Percentiles rank a stretch among this genome's conserved stretches.
Evolutionary conservation across 2,888 invertebrate genomes (phyloP).

Genomic region (Pterostichus madidus): DNA sequence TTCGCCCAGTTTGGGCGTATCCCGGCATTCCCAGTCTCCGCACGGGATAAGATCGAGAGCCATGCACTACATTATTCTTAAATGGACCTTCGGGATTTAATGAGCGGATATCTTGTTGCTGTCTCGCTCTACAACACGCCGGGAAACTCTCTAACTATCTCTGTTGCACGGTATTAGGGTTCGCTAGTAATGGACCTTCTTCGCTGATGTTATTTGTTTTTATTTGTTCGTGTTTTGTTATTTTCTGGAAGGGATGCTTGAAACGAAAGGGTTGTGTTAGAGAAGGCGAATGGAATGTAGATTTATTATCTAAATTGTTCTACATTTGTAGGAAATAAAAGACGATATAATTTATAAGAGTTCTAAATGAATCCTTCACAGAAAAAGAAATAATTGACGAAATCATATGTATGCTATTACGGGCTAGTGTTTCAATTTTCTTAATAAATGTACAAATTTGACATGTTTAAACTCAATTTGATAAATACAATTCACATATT

Average conservation of each 20-base stretch:
- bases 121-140: neutral
- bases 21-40: conserved; percentile 2
- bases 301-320: conserved; percentile 38
- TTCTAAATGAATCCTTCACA: neutral
- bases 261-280: conserved; percentile 29
- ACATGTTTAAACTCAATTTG: too few relatives aligned
- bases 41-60: conserved; percentile 41
- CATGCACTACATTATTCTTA: conserved; percentile 57
- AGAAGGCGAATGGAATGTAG: conserved; percentile 30
- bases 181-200: conserved; percentile 55
- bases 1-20: conserved; percentile 27
- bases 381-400: too few relatives aligned
- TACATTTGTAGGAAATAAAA: conserved; percentile 24
- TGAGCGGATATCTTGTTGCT: conserved; percentile 47
- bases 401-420: too few relatives aligned
- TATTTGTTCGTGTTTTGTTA: conserved; percentile 49
- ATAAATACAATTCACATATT: too few relatives aligned
- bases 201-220: conserved; percentile 55
- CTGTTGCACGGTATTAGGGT: conserved; percentile 37
- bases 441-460: too few relatives aligned
- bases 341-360: conserved; percentile 8
- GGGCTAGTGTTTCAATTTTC: too few relatives aligned
- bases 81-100: conserved; percentile 59
- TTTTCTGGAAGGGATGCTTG: conserved; percentile 42
- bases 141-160: neutral